phyloP scores from a whole-genome alignment of 2,113 vertebrate genomes.

The Psettodes erumei region DNA sequence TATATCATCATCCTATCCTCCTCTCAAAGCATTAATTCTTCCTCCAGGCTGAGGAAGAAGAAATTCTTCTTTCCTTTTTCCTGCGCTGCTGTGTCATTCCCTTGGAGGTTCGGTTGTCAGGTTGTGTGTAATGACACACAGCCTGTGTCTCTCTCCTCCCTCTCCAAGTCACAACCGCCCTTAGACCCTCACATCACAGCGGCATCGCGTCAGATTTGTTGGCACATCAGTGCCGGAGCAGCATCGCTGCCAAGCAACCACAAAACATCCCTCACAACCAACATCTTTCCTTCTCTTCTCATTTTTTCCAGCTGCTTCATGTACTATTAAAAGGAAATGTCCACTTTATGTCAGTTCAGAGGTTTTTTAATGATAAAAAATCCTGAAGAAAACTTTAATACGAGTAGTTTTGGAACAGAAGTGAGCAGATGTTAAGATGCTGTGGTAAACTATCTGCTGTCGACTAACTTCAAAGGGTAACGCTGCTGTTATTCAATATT shows the following conservation, averaged over 20 bases:
- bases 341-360: not conserved
- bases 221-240: conserved; percentile 41
- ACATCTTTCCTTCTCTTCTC: conserved; percentile 11
- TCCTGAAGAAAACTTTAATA: too few relatives aligned
- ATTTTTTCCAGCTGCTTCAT: not conserved
- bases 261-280: conserved; percentile 13
- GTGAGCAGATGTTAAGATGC: not conserved
- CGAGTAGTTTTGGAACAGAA: not conserved
- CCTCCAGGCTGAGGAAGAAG: conserved; percentile 14
- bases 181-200: conserved; percentile 52
- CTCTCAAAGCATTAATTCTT: conserved; percentile 19
- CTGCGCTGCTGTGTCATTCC: conserved; percentile 10
- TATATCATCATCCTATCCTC: conserved; percentile 14
- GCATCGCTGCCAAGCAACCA: conserved; percentile 24
- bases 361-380: not conserved
- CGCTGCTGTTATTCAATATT: not conserved
- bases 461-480: conserved; percentile 6
- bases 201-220: conserved; percentile 61
- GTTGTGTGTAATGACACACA: conserved; percentile 61
- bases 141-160: conserved; percentile 58
- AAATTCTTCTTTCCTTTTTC: conserved; percentile 31
- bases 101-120: conserved; percentile 52
- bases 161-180: conserved; percentile 50
- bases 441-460: not conserved
- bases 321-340: not conserved